These are phyloP conservation scores for Pygoscelis antarcticus DNA, from an alignment of 2,113 vertebrate species.

Conservation along the genomic window DNA sequence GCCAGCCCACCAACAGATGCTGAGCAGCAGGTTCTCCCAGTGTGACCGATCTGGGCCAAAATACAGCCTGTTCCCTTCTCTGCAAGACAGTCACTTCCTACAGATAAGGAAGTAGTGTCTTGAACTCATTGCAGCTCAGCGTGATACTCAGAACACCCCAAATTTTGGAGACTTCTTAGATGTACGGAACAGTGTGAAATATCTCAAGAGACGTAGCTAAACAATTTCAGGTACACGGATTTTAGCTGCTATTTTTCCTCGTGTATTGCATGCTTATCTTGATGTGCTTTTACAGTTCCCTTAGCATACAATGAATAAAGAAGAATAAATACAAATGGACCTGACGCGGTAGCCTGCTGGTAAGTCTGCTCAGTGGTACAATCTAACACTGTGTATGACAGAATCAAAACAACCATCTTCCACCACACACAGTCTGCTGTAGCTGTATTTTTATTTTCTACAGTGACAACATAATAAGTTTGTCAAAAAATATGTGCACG, in stretches of 20 bases:
- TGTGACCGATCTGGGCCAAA: background rate
- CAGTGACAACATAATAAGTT: background rate
- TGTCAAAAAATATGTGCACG: background rate
- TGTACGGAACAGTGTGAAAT: background rate
- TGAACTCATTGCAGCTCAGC: background rate
- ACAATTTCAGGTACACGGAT: background rate
- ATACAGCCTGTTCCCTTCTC: background rate
- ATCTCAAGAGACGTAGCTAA: background rate
- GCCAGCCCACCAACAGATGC: rapidly evolving
- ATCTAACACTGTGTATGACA: background rate
- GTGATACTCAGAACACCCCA: background rate
- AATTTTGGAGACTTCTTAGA: background rate
- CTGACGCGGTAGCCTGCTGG: background rate
- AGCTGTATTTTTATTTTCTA: background rate
- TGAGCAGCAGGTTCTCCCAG: background rate
- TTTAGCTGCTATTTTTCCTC: background rate
- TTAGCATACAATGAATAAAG: background rate
- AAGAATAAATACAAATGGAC: background rate
- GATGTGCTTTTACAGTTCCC: background rate
- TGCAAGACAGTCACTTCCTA: rapidly evolving
- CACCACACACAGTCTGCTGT: background rate
- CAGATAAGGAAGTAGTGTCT: background rate
- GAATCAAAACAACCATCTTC: background rate
- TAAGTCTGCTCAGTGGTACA: background rate
- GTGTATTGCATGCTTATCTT: background rate